Evolutionary conservation across 2,797 vertebrate genomes (phyloP), one percentile per base, ranked within the genome.

Genomic region (Spheniscus humboldti): DNA sequence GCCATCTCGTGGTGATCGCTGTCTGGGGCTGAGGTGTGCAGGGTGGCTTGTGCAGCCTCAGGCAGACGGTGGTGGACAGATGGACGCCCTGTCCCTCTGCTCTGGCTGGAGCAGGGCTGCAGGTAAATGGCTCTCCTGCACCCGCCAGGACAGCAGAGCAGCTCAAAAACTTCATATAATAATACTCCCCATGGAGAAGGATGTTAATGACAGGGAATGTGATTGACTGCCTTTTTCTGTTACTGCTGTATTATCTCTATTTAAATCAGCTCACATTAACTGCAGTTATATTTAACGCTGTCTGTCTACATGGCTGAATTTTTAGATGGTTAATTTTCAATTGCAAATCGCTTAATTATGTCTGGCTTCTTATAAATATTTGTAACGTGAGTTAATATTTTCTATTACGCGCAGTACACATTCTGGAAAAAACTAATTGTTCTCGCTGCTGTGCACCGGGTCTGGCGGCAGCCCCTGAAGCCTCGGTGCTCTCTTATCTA

Each of bases 301-400:
- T 81, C 83, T 94, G 80, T 92, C 83, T 87, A 57, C 81, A 6
- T 0, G 3, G 67, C 18, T 96, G 93, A 93, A 79, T 92, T 94
- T 92, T 95, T 88, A 94, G 78, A 57, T 73, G 68, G 87, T 93
- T 96, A 92, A 91, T 96, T 94, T 91, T 93, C 69, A 84, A 66
- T 72, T 93, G 87, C 63, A 68, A 78, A 84, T 94, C 1, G 4
- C 75, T 93, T 92, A 62, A 85, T 92, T 88, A 60, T 48, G 74
- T 78, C 92, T 92, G 66, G 72, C 45, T 90, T 88, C 57, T 80
- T 63, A 88, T 91, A 97, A 97, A 91, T 94, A 95, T 92, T 97
- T 95, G 85, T 69, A 90, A 66, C 0, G 0, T 24, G 57, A 72
- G 68, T 84, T 97, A 94, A 71, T 95, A 80, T 90, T 94, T 97